Base-by-base conservation (phyloP, 2,888 invertebrate species). In the Drosophila flavopinicola region DNA sequence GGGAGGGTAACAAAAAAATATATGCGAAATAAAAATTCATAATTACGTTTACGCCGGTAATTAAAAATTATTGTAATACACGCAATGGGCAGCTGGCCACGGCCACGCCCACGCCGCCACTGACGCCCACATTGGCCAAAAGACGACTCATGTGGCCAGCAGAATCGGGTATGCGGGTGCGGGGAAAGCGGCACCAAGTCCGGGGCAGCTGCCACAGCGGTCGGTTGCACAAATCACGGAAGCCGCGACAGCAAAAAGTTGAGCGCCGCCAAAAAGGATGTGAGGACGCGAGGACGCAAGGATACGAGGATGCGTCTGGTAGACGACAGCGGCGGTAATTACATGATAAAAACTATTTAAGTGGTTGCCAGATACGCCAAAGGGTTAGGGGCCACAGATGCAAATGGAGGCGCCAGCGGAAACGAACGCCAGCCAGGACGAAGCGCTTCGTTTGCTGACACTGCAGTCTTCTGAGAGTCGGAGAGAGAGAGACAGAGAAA, bases 11-110 rank as follows among this genome's bases (percentile, higher is more conserved):
- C 48, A 29, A 53, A 61, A 63, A 5, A 29, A 30, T 27, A 30
- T 29, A 20, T 74, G 78, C 84, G 85, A 88, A 89, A 90, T 90
- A 90, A 90, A 90, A 90, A 90, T 90, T 90, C 90, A 90, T 90
- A 90, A 90, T 91, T 90, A 91, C 90, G 89, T 90, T 90, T 90
- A 90, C 90, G 89, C 90, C 91, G 91, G 90, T 90, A 91, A 90
- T 90, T 90, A 90, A 90, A 90, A 90, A 90, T 90, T 90, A 90
- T 90, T 90, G 89, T 90, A 88, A 90, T 90, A 89, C 88, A 88
- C 80, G 85, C 80, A 76, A 77, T 71, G 80, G 72, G 66, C 70
- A 74, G 67, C 60, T 54, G 65, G 72, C 61, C 71, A 74, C 87
- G 64, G 75, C 78, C 73, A n/a, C n/a, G n/a, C n/a, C 60, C 33